Conservation (phyloP, 2,113 vertebrate species). For the Channa maculata region DNA sequence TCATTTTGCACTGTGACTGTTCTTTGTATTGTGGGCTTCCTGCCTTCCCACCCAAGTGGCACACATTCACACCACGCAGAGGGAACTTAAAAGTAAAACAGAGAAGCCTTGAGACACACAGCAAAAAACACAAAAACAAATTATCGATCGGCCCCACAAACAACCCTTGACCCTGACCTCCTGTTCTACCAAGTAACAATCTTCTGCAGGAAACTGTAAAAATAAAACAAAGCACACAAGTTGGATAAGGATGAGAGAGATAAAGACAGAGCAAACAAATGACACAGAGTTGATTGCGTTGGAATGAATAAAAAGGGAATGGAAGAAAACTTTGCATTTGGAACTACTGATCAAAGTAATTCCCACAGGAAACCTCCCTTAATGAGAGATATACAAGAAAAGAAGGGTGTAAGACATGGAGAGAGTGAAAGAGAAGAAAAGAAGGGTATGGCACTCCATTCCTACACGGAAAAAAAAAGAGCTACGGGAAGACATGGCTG, state of each 20-base stretch:
- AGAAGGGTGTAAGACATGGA: constrained; percentile 62
- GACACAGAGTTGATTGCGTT: constrained; percentile 59
- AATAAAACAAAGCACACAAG: constrained; percentile 47
- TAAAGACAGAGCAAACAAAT: constrained; percentile 44
- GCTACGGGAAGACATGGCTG: constrained; percentile 51
- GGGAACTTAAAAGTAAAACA: constrained; percentile 56
- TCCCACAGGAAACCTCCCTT: constrained; percentile 72
- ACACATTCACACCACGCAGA: constrained; percentile 30
- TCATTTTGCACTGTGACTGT: constrained; percentile 36
- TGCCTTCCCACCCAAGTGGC: constrained; percentile 65
- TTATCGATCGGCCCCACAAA: constrained; percentile 63
- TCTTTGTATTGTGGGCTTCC: constrained; percentile 46
- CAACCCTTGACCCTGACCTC: constrained; percentile 66
- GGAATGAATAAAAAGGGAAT: constrained; percentile 67
- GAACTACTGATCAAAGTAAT: constrained; percentile 79
- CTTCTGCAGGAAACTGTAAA: constrained; percentile 40
- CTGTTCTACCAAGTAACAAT: constrained; percentile 42
- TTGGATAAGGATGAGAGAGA: constrained; percentile 23
- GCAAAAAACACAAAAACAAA: constrained; percentile 46
- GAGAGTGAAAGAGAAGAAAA: constrained; percentile 61
- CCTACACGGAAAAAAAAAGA: constrained; percentile 59
- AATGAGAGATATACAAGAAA: constrained; percentile 76
- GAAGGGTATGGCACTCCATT: constrained; percentile 51
- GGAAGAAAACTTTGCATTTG: constrained; percentile 75
- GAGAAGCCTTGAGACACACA: constrained; percentile 60